phyloP scores from a whole-genome alignment of 2,888 invertebrate genomes.

The Hyppa rectilinea region DNA sequence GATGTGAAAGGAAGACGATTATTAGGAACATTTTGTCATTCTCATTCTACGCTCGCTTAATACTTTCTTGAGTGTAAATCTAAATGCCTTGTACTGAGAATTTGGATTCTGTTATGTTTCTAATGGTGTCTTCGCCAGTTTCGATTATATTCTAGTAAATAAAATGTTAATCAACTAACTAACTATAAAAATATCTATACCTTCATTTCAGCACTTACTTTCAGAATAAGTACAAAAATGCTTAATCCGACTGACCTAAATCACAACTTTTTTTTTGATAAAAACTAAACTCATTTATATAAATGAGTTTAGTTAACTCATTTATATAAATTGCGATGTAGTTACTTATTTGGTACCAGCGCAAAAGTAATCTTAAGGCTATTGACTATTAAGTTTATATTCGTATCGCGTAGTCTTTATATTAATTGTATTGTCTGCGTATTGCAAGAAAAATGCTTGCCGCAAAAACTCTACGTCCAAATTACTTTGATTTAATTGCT shows the following conservation, averaged over 20 bases:
- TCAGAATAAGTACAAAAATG: constrained; percentile 7
- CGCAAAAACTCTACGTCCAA: constrained; percentile 5
- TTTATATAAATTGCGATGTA: constrained; percentile 34
- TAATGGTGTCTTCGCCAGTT: background rate
- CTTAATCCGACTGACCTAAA: constrained; percentile 15
- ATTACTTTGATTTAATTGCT: constrained; percentile 33
- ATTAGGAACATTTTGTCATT: background rate
- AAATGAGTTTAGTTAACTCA: constrained; percentile 47
- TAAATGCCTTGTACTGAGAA: constrained; percentile 3
- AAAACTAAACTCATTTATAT: constrained; percentile 34
- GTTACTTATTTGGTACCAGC: constrained; percentile 8
- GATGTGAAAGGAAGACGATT: background rate
- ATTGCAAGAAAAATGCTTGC: background rate
- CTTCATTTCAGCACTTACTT: background rate
- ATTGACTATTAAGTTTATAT: constrained; percentile 12
- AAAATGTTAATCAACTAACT: background rate
- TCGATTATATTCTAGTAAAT: background rate
- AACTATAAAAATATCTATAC: background rate
- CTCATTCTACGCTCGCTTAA: background rate
- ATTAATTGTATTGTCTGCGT: constrained; percentile 13
- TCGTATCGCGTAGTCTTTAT: constrained; percentile 14
- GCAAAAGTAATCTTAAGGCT: constrained; percentile 19
- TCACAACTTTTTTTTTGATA: constrained; percentile 18
- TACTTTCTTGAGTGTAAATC: background rate
- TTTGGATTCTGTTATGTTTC: background rate